Base-by-base conservation (phyloP, 2,113 vertebrate genomes). In the Ictidomys tridecemlineatus region DNA sequence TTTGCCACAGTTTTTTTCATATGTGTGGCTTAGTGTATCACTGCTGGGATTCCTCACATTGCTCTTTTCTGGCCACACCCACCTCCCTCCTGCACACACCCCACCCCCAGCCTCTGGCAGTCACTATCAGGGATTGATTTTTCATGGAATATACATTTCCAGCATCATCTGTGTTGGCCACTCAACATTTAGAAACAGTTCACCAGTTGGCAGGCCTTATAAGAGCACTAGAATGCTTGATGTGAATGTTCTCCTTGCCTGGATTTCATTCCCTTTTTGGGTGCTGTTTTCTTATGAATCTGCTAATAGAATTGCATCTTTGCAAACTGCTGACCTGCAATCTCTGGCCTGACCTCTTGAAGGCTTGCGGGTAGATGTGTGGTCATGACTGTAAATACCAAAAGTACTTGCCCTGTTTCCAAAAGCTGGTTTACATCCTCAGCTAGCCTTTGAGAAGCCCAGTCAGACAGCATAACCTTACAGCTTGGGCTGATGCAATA, bases 101-200 rank as follows among this genome's bases (percentile, higher is more conserved):
- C 79, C 53, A 39, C 63, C 90, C 80, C 65, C 39, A 83, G 70
- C 48, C 86, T 89, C 85, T 96, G 93, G 82, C 82, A 89, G 10
- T 85, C 63, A 76, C 30, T 72, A 24, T 97, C 96, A 67, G 95
- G 32, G 90, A 96, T 84, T 85, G 51, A 61, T 93, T 85, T 58
- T 48, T 76, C 48, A 63, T 78, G 91, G 96, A 97, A 97, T 74
- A 74, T 74, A 93, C 63, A 79, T 74, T 63, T 58, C 53, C 8
- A 51, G 74, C 4, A 39, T 42, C 98, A 98, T 98, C 98, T 98
- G 98, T 96, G 86, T 95, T 97, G 0, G 95, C 98, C 96, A 17
- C 97, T 99, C 97, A 97, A 70, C 48, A 51, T 0, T 20, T 39
- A 61, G 97, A 93, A 82, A 53, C 98, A 98, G 91, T 89, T 93